A percentile compares a stretch with the other conserved stretches of the same genome.
These are phyloP conservation scores for Tiliacea citrago DNA, from an alignment of 2,888 invertebrate genomes.

Conservation along the genomic window DNA sequence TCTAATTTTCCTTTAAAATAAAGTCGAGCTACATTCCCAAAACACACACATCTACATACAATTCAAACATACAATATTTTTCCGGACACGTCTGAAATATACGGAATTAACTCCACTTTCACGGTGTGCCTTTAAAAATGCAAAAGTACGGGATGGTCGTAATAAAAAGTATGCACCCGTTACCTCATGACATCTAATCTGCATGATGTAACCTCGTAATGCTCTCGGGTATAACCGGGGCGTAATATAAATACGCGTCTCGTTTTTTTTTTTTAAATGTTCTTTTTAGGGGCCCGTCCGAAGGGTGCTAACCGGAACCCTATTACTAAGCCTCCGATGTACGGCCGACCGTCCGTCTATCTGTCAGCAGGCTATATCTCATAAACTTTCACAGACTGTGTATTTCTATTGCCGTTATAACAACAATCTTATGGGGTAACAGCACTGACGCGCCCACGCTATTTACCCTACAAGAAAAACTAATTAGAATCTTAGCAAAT, in stretches of 20 bases:
- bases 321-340: too few species aligned
- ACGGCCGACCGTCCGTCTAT: too few species aligned
- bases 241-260: slow-evolving; percentile 58
- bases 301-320: too few species aligned
- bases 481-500: too few species aligned
- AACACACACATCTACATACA: slow-evolving; percentile 2
- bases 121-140: slow-evolving; percentile 60
- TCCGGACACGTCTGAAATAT: slow-evolving; percentile 33
- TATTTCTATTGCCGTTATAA: too few species aligned
- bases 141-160: slow-evolving; percentile 56
- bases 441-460: too few species aligned
- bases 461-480: too few species aligned
- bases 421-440: too few species aligned
- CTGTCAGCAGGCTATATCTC: too few species aligned
- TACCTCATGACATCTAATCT: slow-evolving; percentile 73
- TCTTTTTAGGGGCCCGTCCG: slow-evolving; percentile 7
- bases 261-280: slow-evolving; percentile 11
- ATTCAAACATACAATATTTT: slow-evolving; percentile 16
- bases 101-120: slow-evolving; percentile 60
- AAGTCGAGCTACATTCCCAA: background rate
- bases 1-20: background rate
- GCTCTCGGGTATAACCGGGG: slow-evolving; percentile 64
- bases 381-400: too few species aligned
- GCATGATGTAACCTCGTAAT: slow-evolving; percentile 70
- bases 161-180: slow-evolving; percentile 70